Evolutionary conservation across 2,888 invertebrate genomes (phyloP).

Genomic region (Lottia scabra): DNA sequence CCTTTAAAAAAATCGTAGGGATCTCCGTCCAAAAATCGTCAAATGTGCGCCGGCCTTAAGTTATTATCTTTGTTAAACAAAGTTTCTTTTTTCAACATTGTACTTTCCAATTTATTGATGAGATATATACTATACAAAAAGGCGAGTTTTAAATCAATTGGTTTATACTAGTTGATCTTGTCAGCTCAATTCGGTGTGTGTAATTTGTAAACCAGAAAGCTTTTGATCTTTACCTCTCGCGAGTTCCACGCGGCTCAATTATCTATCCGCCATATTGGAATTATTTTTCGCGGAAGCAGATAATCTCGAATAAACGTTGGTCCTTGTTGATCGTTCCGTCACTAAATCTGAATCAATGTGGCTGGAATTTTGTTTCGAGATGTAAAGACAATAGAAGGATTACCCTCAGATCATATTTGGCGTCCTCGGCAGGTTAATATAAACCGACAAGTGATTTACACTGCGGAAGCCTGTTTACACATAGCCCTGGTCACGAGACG

Average conservation of each 20-base stretch:
- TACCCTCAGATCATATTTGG: neutral
- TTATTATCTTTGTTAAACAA: too few species aligned
- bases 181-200: too few species aligned
- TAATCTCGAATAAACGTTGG: neutral
- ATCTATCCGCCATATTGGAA: neutral
- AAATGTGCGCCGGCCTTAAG: too few species aligned
- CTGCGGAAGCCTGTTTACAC: neutral
- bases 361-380: neutral
- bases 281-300: neutral
- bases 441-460: neutral
- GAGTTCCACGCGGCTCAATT: conserved; percentile 4
- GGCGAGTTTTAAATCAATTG: too few species aligned
- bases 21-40: too few species aligned
- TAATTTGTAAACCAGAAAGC: neutral
- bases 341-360: neutral
- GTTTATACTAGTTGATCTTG: too few species aligned
- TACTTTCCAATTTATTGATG: too few species aligned
- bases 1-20: too few species aligned
- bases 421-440: neutral
- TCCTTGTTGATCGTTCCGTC: neutral
- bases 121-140: too few species aligned
- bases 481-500: conserved; percentile 14
- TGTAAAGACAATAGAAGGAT: neutral
- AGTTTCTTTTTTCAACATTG: too few species aligned
- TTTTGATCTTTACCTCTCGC: neutral